These are phyloP conservation scores for Elaphurus davidianus DNA, from an alignment of 2,113 vertebrate species.

Conservation along the genomic window DNA sequence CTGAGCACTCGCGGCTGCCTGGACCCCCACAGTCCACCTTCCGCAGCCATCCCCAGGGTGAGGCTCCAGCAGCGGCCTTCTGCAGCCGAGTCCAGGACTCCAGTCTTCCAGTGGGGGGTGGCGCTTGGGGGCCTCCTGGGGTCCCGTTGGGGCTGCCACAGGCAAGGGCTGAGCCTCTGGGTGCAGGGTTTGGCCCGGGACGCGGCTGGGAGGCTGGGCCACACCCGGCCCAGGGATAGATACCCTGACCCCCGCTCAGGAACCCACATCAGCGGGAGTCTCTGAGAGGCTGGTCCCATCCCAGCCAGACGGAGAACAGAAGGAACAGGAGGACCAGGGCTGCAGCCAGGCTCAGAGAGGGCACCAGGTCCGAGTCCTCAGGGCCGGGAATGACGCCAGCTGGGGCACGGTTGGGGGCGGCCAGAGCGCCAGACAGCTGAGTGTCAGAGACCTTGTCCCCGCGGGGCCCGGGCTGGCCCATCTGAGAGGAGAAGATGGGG, in stretches of 20 bases:
- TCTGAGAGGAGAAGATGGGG: neutral
- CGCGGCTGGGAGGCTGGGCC: neutral
- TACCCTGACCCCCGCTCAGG: fast-evolving
- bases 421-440: neutral
- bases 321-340: constrained; percentile 29
- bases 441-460: neutral
- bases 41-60: fast-evolving
- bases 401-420: fast-evolving
- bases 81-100: too few relatives aligned
- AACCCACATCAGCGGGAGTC: neutral
- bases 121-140: neutral
- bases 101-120: fast-evolving
- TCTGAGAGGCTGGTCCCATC: neutral
- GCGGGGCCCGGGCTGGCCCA: neutral
- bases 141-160: neutral
- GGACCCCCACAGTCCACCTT: fast-evolving
- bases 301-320: neutral
- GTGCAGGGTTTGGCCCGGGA: neutral
- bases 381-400: neutral
- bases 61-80: fast-evolving
- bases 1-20: fast-evolving
- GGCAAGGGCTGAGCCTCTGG: too few relatives aligned
- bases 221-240: neutral
- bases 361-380: neutral
- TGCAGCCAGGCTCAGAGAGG: neutral